These are phyloP conservation scores for Micrastur ruficollis DNA, from an alignment of 2,797 vertebrate species.

Conservation along the genomic window DNA sequence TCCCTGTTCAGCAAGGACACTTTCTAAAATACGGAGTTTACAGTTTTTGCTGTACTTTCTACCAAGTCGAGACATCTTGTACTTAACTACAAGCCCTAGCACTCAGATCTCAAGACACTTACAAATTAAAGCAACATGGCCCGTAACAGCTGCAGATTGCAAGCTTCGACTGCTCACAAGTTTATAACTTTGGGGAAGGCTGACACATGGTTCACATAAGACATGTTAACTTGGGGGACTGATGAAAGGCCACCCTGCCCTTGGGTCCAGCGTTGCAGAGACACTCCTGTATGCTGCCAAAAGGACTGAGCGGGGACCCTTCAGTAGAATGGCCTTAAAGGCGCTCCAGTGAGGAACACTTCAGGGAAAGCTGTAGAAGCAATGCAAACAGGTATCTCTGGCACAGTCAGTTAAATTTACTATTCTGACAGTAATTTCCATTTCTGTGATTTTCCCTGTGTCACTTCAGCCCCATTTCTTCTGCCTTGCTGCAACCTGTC, in stretches of 20 bases:
- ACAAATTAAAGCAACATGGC: not conserved
- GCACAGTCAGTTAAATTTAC: not conserved
- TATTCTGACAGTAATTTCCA: not conserved
- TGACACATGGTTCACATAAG: accelerated
- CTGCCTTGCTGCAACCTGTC: not conserved
- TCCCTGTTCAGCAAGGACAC: not conserved
- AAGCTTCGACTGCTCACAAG: not conserved
- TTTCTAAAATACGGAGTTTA: not conserved
- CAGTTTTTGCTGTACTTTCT: not conserved
- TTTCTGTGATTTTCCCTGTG: not conserved
- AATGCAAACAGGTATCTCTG: not conserved
- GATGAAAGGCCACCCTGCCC: not conserved
- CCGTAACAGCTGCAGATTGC: not conserved
- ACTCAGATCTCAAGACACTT: not conserved
- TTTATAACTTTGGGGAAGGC: not conserved
- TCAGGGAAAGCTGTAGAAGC: not conserved
- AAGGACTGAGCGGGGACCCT: not conserved
- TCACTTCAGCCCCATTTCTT: not conserved
- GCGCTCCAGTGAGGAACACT: not conserved
- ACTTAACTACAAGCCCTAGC: not conserved
- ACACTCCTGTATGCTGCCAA: not conserved
- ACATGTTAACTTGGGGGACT: too few relatives aligned
- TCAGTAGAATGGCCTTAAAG: not conserved
- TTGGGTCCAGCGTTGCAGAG: not conserved
- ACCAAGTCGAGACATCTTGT: not conserved